These are phyloP conservation scores for Acipenser transmontanus DNA, from an alignment of 2,797 vertebrate genomes.

Conservation along the genomic window DNA sequence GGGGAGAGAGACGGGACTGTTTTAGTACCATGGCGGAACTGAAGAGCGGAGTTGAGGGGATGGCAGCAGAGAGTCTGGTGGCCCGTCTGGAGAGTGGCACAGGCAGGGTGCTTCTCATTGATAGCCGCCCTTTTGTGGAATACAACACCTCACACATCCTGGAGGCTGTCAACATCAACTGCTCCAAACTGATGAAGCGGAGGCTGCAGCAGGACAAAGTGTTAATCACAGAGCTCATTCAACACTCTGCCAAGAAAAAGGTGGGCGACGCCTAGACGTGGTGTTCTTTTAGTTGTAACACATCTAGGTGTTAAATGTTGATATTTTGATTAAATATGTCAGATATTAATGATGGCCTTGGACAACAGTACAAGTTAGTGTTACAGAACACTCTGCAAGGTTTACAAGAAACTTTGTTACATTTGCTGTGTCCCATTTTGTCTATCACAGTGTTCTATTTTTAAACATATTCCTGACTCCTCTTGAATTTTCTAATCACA, in stretches of 20 bases:
- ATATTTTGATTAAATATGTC: too few species aligned
- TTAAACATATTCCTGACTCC: too few species aligned
- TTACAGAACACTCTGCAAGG: too few species aligned
- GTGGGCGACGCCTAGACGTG: constrained; percentile 39
- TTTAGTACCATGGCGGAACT: constrained; percentile 57
- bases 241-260: constrained; percentile 87
- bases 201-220: constrained; percentile 93
- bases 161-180: constrained; percentile 91
- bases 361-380: too few species aligned
- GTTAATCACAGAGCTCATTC: constrained; percentile 84
- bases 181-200: constrained; percentile 95
- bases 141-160: constrained; percentile 86
- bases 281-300: too few species aligned
- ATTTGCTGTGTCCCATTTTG: too few species aligned
- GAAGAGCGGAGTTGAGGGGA: constrained; percentile 52
- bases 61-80: constrained; percentile 77
- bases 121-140: constrained; percentile 91
- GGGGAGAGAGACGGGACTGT: constrained; percentile 37
- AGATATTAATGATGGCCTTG: too few species aligned
- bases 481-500: too few species aligned
- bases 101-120: constrained; percentile 82
- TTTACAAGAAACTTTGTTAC: too few species aligned
- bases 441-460: too few species aligned
- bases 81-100: constrained; percentile 80
- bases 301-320: too few species aligned